Conservation (phyloP, 2,113 vertebrate genomes). For the Eretmochelys imbricata region DNA sequence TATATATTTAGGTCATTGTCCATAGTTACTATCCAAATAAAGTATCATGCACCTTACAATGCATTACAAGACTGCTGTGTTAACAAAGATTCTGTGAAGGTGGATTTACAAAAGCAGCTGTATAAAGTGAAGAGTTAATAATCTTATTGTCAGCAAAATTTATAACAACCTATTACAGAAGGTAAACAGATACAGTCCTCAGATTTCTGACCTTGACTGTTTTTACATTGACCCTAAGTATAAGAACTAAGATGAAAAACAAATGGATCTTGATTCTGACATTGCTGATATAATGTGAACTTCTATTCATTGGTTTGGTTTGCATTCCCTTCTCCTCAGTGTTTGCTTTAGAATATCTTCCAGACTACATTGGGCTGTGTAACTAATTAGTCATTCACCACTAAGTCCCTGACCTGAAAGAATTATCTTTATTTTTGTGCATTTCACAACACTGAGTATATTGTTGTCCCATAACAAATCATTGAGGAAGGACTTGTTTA, state of each 20-base stretch:
- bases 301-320: background rate
- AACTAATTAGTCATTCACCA: background rate
- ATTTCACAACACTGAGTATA: background rate
- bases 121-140: background rate
- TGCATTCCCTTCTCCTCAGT: background rate
- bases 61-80: background rate
- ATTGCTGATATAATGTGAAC: background rate
- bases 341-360: background rate
- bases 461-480: background rate
- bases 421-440: background rate
- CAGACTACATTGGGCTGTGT: background rate
- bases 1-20: too few species aligned
- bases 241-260: slow-evolving; percentile 9
- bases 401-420: background rate
- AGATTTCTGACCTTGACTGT: background rate
- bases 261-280: background rate
- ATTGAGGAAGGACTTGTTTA: background rate
- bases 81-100: background rate
- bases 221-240: background rate
- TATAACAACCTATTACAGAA: background rate
- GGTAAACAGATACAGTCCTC: background rate
- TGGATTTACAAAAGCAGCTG: background rate
- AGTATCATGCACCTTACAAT: background rate
- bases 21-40: background rate
- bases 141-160: background rate